Evolutionary conservation across 2,888 invertebrate genomes (phyloP).

Genomic region (Melanotus villosus): DNA sequence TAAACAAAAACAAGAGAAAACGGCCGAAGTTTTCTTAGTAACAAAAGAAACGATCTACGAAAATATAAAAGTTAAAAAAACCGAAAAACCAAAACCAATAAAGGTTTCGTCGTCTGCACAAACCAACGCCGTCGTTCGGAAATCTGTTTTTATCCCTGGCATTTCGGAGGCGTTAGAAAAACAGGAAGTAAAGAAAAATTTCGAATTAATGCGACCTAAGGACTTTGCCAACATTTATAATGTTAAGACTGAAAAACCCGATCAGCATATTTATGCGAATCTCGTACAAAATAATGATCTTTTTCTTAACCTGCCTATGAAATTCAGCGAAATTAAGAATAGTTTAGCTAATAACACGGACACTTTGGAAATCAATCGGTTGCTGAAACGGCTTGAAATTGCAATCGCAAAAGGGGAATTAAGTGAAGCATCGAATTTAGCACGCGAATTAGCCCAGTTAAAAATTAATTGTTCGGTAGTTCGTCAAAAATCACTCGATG

Average conservation of each 20-base stretch:
- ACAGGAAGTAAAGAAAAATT: constrained; percentile 59
- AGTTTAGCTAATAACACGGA: constrained; percentile 67
- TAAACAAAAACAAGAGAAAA: constrained; percentile 28
- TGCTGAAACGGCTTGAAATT: constrained; percentile 80
- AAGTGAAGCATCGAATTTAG: constrained; percentile 81
- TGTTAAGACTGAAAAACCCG: constrained; percentile 58
- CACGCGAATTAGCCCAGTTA: constrained; percentile 82
- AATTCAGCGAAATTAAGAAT: constrained; percentile 59
- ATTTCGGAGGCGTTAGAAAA: constrained; percentile 57
- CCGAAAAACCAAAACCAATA: constrained; percentile 62
- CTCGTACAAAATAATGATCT: constrained; percentile 64
- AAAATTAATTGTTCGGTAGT: constrained; percentile 83
- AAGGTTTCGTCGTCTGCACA: constrained; percentile 75
- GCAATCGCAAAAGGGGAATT: constrained; percentile 86
- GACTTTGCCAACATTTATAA: constrained; percentile 72
- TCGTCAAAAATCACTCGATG: constrained; percentile 64
- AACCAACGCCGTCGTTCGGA: constrained; percentile 70
- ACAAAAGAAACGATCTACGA: constrained; percentile 67
- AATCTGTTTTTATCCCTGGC: constrained; percentile 57
- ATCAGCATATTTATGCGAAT: constrained; percentile 69
- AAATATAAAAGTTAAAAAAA: constrained; percentile 67
- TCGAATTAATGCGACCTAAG: constrained; percentile 71
- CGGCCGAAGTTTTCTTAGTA: constrained; percentile 63
- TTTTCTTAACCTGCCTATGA: constrained; percentile 66
- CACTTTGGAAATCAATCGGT: constrained; percentile 74